A percentile compares a stretch with the other conserved stretches of the same genome.
These are phyloP conservation scores for Lepilemur ruficaudatus DNA, from an alignment of 2,797 vertebrate genomes.

Conservation along the genomic window DNA sequence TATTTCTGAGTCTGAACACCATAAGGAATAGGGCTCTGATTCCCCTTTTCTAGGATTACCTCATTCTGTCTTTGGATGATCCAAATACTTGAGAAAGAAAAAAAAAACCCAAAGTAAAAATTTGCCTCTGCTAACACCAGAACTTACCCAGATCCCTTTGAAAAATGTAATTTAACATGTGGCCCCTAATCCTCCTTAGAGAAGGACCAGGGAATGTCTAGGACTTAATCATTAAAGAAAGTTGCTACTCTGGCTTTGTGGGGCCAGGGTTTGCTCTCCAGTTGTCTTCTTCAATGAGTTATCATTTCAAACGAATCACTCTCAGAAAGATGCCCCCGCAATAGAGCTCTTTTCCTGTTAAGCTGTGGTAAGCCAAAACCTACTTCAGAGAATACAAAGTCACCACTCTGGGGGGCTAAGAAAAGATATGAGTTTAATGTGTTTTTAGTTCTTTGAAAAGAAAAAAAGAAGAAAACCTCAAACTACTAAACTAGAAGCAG, in stretches of 20 bases:
- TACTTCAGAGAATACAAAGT: conserved; percentile 66
- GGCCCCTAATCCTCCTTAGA: background rate
- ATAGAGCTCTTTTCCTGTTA: conserved; percentile 55
- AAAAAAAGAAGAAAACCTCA: conserved; percentile 60
- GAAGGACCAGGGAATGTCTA: background rate
- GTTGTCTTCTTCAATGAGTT: background rate
- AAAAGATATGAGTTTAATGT: conserved; percentile 32
- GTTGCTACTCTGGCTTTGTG: background rate
- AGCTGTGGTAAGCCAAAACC: conserved; percentile 66
- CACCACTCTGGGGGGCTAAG: conserved; percentile 43
- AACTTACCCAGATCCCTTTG: background rate
- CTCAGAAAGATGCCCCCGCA: background rate
- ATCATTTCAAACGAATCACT: background rate
- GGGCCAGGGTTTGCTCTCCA: background rate
- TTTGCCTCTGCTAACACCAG: background rate
- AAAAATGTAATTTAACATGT: background rate
- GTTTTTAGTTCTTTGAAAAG: conserved; percentile 44
- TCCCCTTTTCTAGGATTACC: background rate
- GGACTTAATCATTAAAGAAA: background rate
- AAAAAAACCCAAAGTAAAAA: background rate
- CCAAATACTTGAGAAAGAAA: background rate
- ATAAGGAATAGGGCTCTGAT: background rate
- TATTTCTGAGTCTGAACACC: background rate
- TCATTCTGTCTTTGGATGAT: background rate
- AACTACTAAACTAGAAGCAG: conserved; percentile 32